phyloP scores from a whole-genome alignment of 2,888 invertebrate genomes.

The Carabus problematicus region DNA sequence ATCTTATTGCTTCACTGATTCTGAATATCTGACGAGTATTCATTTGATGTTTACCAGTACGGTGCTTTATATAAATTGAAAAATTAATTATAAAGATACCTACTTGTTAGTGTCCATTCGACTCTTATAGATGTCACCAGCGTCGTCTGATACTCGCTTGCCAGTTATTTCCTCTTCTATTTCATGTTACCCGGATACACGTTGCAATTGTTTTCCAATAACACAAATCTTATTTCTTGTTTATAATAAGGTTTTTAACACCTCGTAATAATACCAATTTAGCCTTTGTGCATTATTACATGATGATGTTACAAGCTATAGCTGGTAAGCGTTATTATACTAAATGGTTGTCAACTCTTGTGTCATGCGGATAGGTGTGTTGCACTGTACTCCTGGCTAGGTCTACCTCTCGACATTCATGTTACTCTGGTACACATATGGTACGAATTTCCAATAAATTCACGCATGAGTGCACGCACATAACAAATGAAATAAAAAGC shows the following conservation, averaged over 20 bases:
- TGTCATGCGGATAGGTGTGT: too few relatives aligned
- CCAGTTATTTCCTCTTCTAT: not conserved
- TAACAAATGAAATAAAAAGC: conserved; percentile 29
- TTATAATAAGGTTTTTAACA: conserved; percentile 43
- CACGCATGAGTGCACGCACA: conserved; percentile 57
- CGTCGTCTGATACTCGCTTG: too few relatives aligned
- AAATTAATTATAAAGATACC: too few relatives aligned
- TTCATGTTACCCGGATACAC: conserved; percentile 34
- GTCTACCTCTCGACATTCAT: conserved; percentile 57
- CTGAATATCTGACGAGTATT: too few relatives aligned
- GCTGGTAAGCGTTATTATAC: conserved; percentile 19
- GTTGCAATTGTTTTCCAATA: conserved; percentile 44
- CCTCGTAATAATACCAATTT: conserved; percentile 33
- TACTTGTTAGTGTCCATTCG: too few relatives aligned
- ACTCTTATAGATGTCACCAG: too few relatives aligned
- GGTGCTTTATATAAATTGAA: too few relatives aligned
- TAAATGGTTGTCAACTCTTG: conserved; percentile 34
- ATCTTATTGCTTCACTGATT: too few relatives aligned
- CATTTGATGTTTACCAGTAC: too few relatives aligned
- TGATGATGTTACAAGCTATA: conserved; percentile 7
- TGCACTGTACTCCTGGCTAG: conserved; percentile 57
- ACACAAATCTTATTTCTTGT: conserved; percentile 40
- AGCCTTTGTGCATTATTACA: conserved; percentile 34
- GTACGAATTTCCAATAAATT: conserved; percentile 73
- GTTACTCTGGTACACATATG: conserved; percentile 65